Evolutionary conservation across 2,888 invertebrate species (phyloP).

Genomic region (Polymixis flavicincta): DNA sequence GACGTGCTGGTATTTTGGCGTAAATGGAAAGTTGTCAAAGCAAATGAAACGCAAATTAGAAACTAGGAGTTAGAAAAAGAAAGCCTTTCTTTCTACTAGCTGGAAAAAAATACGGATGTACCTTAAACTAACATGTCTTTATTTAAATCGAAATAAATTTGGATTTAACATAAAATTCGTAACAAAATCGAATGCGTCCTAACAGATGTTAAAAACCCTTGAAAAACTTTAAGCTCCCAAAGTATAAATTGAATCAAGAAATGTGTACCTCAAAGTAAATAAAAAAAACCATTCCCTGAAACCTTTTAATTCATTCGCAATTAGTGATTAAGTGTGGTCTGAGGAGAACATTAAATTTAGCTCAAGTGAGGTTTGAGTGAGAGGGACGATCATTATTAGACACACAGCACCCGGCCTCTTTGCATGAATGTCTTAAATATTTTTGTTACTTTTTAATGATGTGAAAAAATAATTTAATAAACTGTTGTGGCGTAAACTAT

Average conservation of each 20-base stretch:
- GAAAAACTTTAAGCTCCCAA: conserved; percentile 10
- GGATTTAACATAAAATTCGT: too few relatives aligned
- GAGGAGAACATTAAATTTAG: conserved; percentile 55
- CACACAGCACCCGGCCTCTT: conserved; percentile 24
- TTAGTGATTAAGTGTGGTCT: conserved; percentile 50
- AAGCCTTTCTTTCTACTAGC: background rate
- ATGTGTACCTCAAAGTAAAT: conserved; percentile 34
- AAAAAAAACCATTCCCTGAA: conserved; percentile 39
- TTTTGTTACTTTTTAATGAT: background rate
- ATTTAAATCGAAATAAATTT: background rate
- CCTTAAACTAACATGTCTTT: background rate
- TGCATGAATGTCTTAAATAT: conserved; percentile 1
- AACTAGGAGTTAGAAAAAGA: background rate
- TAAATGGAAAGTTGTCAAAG: too few relatives aligned
- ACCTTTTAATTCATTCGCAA: conserved; percentile 55
- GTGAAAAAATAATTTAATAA: background rate
- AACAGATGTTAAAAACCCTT: conserved; percentile 10
- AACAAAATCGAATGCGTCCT: background rate
- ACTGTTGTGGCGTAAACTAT: background rate
- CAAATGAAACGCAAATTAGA: background rate
- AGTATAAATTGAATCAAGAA: conserved; percentile 23
- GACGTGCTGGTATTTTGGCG: too few relatives aligned
- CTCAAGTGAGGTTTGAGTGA: conserved; percentile 53
- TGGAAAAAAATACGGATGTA: background rate
- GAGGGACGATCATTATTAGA: conserved; percentile 62